Base-by-base conservation (phyloP, 2,888 invertebrate genomes). In the Pseudoips prasinana region DNA sequence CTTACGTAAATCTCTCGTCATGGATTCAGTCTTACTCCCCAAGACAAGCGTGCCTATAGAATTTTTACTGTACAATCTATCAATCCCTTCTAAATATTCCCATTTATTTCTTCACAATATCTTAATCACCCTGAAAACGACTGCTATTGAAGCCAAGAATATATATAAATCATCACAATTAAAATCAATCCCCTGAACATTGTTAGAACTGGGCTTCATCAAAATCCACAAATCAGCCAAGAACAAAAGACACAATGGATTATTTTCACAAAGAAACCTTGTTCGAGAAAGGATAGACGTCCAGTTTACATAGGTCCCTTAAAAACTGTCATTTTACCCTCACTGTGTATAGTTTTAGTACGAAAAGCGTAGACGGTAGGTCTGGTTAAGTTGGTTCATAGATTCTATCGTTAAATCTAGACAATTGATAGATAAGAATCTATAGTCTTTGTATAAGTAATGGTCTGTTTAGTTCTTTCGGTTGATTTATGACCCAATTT, bases 371-470 rank as follows among this genome's bases (percentile, higher is more conserved):
- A 20, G 20, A 20, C 24, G 29, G 26, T 8, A 22, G 22, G 25
- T 26, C 25, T 45, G 33, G 28, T 29, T 30, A 11, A 22, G 35
- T 9, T 48, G 35, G 46, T 26, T 25, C 30, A 22, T 35, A 30
- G 27, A 23, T 40, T 26, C 22, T 41, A 47, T 51, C 42, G 30
- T 40, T 37, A 29, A 26, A 64, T 64, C 64, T 65, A 62, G 71
- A 65, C 69, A 68, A 70, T 68, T 66, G 64, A 73, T 70, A 65
- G 72, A 71, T 73, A 66, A 56, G 57, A 53, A 68, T 71, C 60
- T 62, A 47, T 41, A 52, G 40, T 29, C 41, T 39, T 42, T 57
- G 36, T 29, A 25, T 36, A 10, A 22, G 10, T 11, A 9, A 33
- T 33, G 11, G 28, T 32, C 4, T 22, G 28, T 32, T 5, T 22